phyloP scores from a whole-genome alignment of 2,888 invertebrate genomes.

The Tipula confusa region DNA sequence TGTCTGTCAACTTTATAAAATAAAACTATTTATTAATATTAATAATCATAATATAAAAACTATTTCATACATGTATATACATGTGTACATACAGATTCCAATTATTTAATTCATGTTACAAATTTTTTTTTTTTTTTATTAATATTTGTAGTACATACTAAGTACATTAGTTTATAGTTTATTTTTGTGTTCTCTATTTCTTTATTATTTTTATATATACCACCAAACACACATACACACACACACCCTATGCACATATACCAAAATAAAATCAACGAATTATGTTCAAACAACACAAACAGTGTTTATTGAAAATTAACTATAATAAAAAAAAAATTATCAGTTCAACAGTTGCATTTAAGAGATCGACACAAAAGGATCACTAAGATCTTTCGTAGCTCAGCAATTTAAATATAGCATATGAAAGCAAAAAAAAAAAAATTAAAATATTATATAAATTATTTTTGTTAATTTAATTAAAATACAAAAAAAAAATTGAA shows the following conservation, averaged over 20 bases:
- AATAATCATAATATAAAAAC: conserved; percentile 9
- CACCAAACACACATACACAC: not conserved
- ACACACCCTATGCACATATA: too few relatives aligned
- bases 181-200: conserved; percentile 8
- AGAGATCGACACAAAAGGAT: not conserved
- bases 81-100: not conserved
- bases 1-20: conserved; percentile 3
- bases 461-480: not conserved
- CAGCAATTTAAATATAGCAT: not conserved
- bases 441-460: conserved; percentile 16
- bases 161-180: not conserved
- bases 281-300: not conserved
- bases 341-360: not conserved
- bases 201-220: not conserved
- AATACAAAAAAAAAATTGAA: too few relatives aligned
- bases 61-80: not conserved
- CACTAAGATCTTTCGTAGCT: not conserved
- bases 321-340: not conserved
- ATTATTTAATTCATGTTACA: conserved; percentile 25
- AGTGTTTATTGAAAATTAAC: not conserved
- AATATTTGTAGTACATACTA: not conserved
- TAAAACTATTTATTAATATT: not conserved
- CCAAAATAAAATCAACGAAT: not conserved
- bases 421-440: not conserved
- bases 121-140: not conserved